These are phyloP conservation scores for Chaitophorus viminalis DNA, from an alignment of 2,888 invertebrate genomes.

Conservation along the genomic window DNA sequence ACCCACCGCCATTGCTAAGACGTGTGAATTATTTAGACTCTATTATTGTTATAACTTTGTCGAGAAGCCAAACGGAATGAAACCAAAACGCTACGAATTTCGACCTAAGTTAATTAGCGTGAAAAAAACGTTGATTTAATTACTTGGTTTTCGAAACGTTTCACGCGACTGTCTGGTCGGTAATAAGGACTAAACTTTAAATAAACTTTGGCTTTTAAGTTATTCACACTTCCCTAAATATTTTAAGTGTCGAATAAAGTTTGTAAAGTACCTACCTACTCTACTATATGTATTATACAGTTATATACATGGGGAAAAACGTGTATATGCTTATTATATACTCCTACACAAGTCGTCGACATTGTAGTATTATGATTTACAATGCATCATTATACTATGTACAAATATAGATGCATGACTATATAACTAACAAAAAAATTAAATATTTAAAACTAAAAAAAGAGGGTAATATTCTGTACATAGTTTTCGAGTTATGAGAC, in stretches of 20 bases:
- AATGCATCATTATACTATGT: neutral
- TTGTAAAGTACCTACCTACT: neutral
- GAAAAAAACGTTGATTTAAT: constrained; percentile 6
- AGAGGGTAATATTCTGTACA: too few relatives aligned
- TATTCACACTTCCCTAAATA: constrained; percentile 15
- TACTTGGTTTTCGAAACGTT: neutral
- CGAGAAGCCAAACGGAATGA: neutral
- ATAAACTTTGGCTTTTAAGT: constrained; percentile 17
- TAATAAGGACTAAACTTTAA: neutral
- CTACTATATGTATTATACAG: neutral
- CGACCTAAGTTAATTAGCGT: neutral
- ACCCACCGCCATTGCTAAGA: neutral
- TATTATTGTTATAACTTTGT: neutral
- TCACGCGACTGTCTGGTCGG: neutral
- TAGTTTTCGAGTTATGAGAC: too few relatives aligned
- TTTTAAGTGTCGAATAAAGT: constrained; percentile 17
- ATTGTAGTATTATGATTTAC: neutral
- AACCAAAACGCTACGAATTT: neutral
- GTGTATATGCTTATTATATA: too few relatives aligned
- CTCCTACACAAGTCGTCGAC: neutral
- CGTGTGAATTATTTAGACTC: neutral
- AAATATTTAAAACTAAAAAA: too few relatives aligned
- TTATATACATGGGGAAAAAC: neutral
- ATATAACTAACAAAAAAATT: too few relatives aligned
- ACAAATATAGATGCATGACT: too few relatives aligned